Conservation (phyloP, 2,797 vertebrate genomes). For the Trichosurus vulpecula region DNA sequence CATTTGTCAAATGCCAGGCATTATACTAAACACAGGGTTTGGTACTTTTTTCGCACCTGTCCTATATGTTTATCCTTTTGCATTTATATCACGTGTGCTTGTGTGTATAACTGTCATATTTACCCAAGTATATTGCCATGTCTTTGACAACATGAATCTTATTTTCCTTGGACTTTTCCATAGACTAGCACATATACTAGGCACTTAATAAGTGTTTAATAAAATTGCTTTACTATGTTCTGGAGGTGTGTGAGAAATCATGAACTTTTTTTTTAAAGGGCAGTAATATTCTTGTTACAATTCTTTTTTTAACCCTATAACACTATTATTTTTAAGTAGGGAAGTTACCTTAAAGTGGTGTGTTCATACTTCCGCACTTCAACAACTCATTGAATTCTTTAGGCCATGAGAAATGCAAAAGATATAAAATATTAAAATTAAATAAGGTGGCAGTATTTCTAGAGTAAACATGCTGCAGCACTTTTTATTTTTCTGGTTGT, state of each 20-base stretch:
- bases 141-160: not conserved
- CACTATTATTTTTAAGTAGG: not conserved
- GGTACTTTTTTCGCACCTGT: not conserved
- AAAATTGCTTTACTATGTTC: not conserved
- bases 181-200: not conserved
- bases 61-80: not conserved
- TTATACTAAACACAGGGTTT: not conserved
- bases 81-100: not conserved
- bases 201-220: not conserved
- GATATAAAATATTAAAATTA: not conserved
- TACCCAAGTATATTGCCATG: not conserved
- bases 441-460: not conserved
- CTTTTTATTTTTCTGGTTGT: not conserved
- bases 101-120: not conserved
- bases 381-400: not conserved
- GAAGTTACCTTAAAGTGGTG: not conserved
- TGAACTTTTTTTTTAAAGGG: not conserved
- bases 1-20: not conserved
- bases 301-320: not conserved
- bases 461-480: not conserved
- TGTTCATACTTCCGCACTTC: not conserved
- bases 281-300: not conserved
- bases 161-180: not conserved
- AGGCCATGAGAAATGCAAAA: not conserved
- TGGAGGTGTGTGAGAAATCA: not conserved